These are phyloP conservation scores for Stylophora pistillata DNA, from an alignment of 64 coral and sea anemone genomes.

Conservation along the genomic window DNA sequence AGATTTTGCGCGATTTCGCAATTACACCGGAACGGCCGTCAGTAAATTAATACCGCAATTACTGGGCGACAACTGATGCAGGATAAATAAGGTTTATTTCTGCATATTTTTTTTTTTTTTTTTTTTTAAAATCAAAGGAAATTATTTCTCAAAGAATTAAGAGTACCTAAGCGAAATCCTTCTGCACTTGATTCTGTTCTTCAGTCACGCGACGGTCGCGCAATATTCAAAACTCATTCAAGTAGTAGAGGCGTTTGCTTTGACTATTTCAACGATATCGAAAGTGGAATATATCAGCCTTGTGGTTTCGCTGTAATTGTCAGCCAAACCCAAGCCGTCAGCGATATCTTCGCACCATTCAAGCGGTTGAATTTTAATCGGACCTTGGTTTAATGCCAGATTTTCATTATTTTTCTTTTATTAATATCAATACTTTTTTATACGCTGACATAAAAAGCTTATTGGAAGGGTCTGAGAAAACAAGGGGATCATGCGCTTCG, in stretches of 20 bases:
- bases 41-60: slow-evolving; percentile 15
- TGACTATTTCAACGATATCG: slow-evolving; percentile 9
- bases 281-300: neutral
- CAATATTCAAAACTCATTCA: slow-evolving; percentile 5
- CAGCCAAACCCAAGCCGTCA: neutral
- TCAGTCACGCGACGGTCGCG: neutral
- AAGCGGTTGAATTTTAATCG: neutral
- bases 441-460: neutral
- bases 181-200: neutral
- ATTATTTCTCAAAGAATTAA: slow-evolving; percentile 7
- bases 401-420: neutral
- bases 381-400: slow-evolving; percentile 6
- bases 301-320: neutral
- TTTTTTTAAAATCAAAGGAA: neutral
- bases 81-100: slow-evolving; percentile 31
- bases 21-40: neutral
- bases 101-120: slow-evolving; percentile 1
- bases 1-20: slow-evolving; percentile 43
- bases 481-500: neutral
- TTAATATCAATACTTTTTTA: neutral
- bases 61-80: slow-evolving; percentile 13
- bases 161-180: neutral
- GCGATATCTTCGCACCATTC: neutral
- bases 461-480: neutral
- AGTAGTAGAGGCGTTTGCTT: neutral